Conservation (phyloP, 2,888 invertebrate genomes). For the Cerceris ruficornis region DNA sequence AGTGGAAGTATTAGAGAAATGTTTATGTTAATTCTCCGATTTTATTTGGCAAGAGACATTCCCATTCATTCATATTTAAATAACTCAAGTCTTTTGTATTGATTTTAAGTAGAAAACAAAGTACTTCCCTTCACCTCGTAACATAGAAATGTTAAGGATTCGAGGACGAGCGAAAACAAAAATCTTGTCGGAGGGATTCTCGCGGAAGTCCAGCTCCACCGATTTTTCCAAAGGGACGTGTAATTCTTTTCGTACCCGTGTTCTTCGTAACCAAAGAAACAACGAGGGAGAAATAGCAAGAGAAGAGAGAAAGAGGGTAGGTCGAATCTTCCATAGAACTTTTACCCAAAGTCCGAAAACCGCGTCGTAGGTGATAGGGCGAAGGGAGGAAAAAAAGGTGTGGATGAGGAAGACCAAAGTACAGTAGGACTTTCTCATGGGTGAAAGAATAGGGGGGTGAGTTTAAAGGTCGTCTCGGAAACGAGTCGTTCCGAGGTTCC, state of each 20-base stretch:
- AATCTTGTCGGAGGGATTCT: too few relatives aligned
- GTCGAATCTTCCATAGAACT: slow-evolving; percentile 41
- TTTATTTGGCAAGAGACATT: too few relatives aligned
- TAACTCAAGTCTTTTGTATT: too few relatives aligned
- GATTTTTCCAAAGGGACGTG: slow-evolving; percentile 40
- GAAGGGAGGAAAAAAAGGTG: slow-evolving; percentile 15
- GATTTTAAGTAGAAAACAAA: slow-evolving; percentile 9
- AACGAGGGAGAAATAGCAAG: neutral
- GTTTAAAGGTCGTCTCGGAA: slow-evolving; percentile 47
- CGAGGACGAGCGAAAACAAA: too few relatives aligned
- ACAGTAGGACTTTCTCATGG: slow-evolving; percentile 39
- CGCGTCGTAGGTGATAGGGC: slow-evolving; percentile 36
- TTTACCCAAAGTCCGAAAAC: slow-evolving; percentile 45
- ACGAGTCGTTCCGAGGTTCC: slow-evolving; percentile 35
- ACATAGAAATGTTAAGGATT: too few relatives aligned
- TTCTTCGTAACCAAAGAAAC: slow-evolving; percentile 34
- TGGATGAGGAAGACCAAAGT: neutral
- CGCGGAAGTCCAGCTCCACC: neutral
- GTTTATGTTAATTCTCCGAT: too few relatives aligned
- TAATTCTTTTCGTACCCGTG: slow-evolving; percentile 27
- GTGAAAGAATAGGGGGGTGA: slow-evolving; percentile 29
- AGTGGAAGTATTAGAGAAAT: too few relatives aligned
- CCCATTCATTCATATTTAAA: too few relatives aligned
- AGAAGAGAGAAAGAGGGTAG: neutral
- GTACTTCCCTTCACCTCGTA: slow-evolving; percentile 9